Conservation (phyloP, 1,140 invertebrate genomes). For the Drosophila pectinifera region DNA sequence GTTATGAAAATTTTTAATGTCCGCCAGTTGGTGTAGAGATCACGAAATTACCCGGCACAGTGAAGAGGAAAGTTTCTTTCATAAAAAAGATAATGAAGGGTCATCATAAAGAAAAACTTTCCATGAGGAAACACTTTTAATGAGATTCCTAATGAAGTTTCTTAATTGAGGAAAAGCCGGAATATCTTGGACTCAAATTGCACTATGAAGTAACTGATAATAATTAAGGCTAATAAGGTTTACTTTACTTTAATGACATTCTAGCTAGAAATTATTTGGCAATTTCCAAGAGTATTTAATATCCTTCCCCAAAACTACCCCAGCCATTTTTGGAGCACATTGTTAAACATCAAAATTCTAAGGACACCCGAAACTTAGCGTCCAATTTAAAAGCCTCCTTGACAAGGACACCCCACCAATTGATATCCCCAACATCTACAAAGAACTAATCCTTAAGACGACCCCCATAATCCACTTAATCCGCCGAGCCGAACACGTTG, state of each 20-base stretch:
- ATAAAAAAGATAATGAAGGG: constrained; percentile 1
- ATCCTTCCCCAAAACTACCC: background rate
- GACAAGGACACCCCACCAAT: constrained; percentile 19
- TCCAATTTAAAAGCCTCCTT: constrained; percentile 8
- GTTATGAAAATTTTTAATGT: constrained; percentile 27
- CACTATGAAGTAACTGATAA: background rate
- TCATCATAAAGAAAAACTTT: constrained; percentile 6
- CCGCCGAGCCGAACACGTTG: constrained; percentile 38
- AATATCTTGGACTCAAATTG: background rate
- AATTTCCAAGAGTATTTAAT: background rate
- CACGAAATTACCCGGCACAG: constrained; percentile 1
- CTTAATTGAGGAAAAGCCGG: background rate
- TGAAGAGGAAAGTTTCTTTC: background rate
- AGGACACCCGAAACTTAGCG: background rate
- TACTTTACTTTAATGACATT: too few relatives aligned
- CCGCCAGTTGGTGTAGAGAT: constrained; percentile 2
- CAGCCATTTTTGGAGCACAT: constrained; percentile 3
- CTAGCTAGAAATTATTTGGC: background rate
- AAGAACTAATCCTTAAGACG: constrained; percentile 45
- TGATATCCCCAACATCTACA: constrained; percentile 22
- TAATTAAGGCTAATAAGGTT: background rate
- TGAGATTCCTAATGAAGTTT: constrained; percentile 1
- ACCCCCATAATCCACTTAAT: constrained; percentile 56
- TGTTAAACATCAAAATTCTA: constrained; percentile 16
- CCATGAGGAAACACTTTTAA: background rate